Base-by-base conservation (phyloP, 1,140 invertebrate genomes). In the Orussus abietinus region DNA sequence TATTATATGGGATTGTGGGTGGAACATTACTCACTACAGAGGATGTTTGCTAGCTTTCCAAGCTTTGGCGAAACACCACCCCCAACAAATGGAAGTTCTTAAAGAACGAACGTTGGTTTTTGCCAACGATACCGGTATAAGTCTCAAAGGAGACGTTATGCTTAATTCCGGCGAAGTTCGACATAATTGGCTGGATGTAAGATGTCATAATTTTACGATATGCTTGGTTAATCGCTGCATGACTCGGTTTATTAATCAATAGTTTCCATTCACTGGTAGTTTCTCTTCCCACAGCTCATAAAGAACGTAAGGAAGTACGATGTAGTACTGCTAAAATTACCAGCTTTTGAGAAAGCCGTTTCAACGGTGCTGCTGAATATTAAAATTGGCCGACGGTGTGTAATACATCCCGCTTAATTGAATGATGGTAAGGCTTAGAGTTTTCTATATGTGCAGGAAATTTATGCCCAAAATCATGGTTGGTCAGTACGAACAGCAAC, bases 161-260 rank as follows among this genome's bases (percentile, higher is more conserved):
- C 77, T 96, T 1, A 91, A 88, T 65, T 92, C 86, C 47, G 90
- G 88, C 9, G 91, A 94, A 80, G 90, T 94, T 15, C 74, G 90
- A 38, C 82, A 90, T 57, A 90, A 91, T 72, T 94, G 91, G 91
- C 74, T 92, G 31, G 88, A 92, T 71, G 84, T 89, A 76, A 80
- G 79, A 69, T 43, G 10, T 38, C 13, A 34, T 32, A 18, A 38
- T n/a, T n/a, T n/a, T n/a, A 33, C 40, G 6, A 28, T 13, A 33
- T 12, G 10, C n/a, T 11, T 22, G 25, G 15, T 13, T 21, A 6
- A 28, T n/a, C 10, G 12, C 12, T 28, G 25, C 3, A 12, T 28
- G 25, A 28, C 3, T 28, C 2, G 2, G 10, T 28, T n/a, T n/a
- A 28, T 10, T 28, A 28, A 3, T 28, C 10, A n/a, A 2, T 28